Evolutionary conservation across 2,113 vertebrate species (phyloP).

Genomic region (Ochotona princeps): DNA sequence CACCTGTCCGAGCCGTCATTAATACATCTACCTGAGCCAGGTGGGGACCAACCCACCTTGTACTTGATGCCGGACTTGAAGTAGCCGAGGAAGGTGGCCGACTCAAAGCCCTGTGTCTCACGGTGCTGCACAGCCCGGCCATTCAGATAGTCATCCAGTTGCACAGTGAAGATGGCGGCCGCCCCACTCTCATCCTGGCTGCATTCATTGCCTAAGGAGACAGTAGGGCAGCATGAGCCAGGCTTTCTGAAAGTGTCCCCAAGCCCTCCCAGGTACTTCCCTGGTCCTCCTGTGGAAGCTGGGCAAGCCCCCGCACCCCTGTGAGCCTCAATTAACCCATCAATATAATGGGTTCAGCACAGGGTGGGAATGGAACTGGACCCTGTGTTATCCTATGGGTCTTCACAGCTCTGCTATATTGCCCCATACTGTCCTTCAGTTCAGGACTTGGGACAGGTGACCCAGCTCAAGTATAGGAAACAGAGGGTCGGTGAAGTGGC

Average conservation of each 20-base stretch:
- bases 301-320: background rate
- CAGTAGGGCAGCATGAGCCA: background rate
- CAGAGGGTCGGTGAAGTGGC: background rate
- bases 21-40: background rate
- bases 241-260: background rate
- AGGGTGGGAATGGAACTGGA: too few relatives aligned
- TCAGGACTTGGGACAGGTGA: background rate
- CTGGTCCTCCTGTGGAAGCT: too few relatives aligned
- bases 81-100: conserved; percentile 94
- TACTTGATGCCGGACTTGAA: conserved; percentile 98
- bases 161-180: conserved; percentile 97
- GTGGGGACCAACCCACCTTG: conserved; percentile 88
- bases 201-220: conserved; percentile 91
- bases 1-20: background rate
- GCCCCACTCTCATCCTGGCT: conserved; percentile 96
- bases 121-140: conserved; percentile 96
- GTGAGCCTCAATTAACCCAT: background rate
- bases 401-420: background rate
- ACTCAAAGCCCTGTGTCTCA: conserved; percentile 95
- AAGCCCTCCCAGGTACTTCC: too few relatives aligned
- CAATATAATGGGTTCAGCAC: background rate
- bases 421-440: background rate
- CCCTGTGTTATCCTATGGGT: background rate
- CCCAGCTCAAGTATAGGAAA: background rate
- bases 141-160: conserved; percentile 96